These are phyloP conservation scores for Vicugna pacos DNA, from an alignment of 2,113 vertebrate species.

Conservation along the genomic window DNA sequence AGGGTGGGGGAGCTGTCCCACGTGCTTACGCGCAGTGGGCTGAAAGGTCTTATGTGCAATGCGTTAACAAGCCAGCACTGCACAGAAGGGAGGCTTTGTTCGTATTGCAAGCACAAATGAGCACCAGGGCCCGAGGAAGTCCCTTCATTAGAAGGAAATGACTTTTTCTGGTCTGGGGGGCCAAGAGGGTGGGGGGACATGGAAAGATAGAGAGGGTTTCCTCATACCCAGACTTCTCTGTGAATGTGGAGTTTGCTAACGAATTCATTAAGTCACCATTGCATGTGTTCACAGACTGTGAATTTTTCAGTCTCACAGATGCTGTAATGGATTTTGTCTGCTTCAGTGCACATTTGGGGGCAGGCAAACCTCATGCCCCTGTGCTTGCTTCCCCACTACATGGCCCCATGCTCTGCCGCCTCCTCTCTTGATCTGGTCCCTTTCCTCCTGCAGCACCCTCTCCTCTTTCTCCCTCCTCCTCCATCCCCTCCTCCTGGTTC, in stretches of 20 bases:
- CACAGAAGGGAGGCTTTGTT: background rate
- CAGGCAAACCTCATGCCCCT: background rate
- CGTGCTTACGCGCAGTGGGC: background rate
- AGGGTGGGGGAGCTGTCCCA: background rate
- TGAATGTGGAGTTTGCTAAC: constrained; percentile 43
- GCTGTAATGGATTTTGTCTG: constrained; percentile 21
- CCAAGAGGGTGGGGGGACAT: too few species aligned
- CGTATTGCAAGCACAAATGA: constrained; percentile 32
- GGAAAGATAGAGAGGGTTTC: background rate
- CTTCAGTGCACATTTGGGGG: background rate
- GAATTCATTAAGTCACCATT: background rate
- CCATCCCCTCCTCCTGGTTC: background rate
- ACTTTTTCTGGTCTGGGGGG: background rate
- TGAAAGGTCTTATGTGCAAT: background rate
- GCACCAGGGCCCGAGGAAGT: background rate
- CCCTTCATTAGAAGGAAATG: background rate
- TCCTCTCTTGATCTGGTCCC: background rate
- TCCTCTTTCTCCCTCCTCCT: background rate
- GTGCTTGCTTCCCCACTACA: too few species aligned
- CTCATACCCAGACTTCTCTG: background rate
- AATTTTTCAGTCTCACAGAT: background rate
- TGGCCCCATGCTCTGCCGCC: fast-evolving
- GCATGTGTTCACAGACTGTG: background rate
- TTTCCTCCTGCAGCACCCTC: background rate
- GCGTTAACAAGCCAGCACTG: background rate